Conservation (phyloP, 2,113 vertebrate species). For the Cranoglanis bouderius region DNA sequence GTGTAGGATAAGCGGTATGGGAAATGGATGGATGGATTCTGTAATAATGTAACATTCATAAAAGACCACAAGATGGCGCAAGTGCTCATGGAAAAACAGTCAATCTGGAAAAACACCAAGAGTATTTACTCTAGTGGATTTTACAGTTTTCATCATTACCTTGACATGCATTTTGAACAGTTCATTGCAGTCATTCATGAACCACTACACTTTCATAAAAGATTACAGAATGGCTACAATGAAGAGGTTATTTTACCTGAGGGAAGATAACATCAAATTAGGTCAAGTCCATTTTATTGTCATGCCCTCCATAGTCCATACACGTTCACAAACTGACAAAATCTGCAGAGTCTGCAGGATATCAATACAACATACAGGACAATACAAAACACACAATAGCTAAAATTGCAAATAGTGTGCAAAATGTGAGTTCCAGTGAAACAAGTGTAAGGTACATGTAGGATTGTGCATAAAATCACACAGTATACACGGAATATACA, state of each 20-base stretch:
- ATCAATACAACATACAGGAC: background rate
- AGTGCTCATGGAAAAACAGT: background rate
- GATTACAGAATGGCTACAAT: background rate
- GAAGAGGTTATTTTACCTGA: background rate
- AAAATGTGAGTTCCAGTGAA: background rate
- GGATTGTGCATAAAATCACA: background rate
- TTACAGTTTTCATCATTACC: background rate
- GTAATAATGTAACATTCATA: background rate
- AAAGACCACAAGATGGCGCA: slow-evolving; percentile 42
- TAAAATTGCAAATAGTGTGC: background rate
- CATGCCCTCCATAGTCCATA: background rate
- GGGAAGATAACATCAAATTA: background rate
- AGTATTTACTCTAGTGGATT: too few species aligned
- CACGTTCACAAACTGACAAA: background rate
- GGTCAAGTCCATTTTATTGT: background rate
- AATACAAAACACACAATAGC: background rate
- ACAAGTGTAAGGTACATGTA: background rate
- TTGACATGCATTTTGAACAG: background rate
- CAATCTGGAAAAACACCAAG: background rate
- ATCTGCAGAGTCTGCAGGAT: background rate
- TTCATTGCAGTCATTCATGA: background rate
- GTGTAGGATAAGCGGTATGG: too few species aligned
- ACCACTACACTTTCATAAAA: background rate
- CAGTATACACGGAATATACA: background rate
- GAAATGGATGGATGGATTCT: background rate